Evolutionary conservation across 30 jellyfish, hydroid and myxozoan genomes (phyloP), one percentile per base, ranked within the genome.

Genomic region (Cassiopea andromeda): DNA sequence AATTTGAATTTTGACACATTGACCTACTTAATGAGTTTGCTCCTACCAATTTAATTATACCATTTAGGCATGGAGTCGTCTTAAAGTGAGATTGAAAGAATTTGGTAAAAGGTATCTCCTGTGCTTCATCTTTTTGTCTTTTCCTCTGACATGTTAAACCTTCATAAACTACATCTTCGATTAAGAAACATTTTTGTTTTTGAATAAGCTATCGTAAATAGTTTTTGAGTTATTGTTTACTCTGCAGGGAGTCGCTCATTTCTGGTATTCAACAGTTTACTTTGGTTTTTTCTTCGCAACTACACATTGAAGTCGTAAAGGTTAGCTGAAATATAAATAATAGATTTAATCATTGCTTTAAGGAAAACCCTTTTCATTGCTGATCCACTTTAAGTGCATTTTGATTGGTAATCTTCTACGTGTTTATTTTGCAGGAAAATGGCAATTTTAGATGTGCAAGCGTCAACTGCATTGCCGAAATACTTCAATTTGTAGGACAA

Each of bases 21-120:
- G n/a, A n/a, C n/a, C n/a, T n/a, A n/a, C n/a, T n/a, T n/a, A n/a
- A n/a, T n/a, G n/a, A 7, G 46, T 60, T 81, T 81, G 75, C 43
- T 48, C 18, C 16, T 78, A 7, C 75, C 49, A n/a, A n/a, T 57
- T 58, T 58, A 80, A 76, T 43, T 46, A 2, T 76, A 12, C 48
- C 17, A 2, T 59, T 48, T 60, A 82, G 90, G 90, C 67, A 12
- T 82, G 90, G 90, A 48, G 46, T 27, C 45, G 76, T 27, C 70
- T 67, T 3, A 69, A 82, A 69, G 12, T 0, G 49, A 82, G 49
- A 46, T 9, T 47, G 9, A 47, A 66, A 0, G 75, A 69, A 7
- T 43, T 16, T 19, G 80, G 82, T 17, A 82, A 64, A 48, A 64
- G 90, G 90, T 67, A 50, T 43, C 68, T 27, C 38, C 2, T 61